Evolutionary conservation across 2,888 invertebrate species (phyloP), one percentile per base, ranked within the genome.

Genomic region (Hedya salicella): DNA sequence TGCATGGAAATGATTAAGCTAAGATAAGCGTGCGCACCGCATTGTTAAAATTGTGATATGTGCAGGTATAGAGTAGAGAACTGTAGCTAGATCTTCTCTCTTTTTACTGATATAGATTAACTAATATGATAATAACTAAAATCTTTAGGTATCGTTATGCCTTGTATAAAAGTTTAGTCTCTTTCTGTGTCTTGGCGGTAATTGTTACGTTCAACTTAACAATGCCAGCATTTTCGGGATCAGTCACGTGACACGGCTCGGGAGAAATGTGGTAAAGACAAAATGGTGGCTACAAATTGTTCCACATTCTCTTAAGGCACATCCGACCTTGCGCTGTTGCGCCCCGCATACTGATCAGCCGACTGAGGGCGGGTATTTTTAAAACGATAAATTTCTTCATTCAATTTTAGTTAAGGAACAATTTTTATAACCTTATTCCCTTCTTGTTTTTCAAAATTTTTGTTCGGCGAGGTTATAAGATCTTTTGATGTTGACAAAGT

Each of bases 241-340:
- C 50, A 13, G 19, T 59, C 44, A 46, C 50, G 21, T 50, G 50
- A 59, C 50, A 64, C 57, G n/a, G 21, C 16, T 46, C 63, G 32
- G 46, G 46, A 46, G 39, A 65, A 52, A 53, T 65, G 59, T 59
- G 65, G 57, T 63, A 60, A 65, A 65, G 60, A 66, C 53, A 60
- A 60, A 66, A 60, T 66, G 65, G 60, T 39, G 48, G 61, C 48
- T 61, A 66, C 66, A 66, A 61, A 61, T 66, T 54, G 66, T 48
- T 66, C 54, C 54, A 66, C 61, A 66, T 66, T 66, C 61, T 66
- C 66, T 54, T 49, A 61, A 61, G 66, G 42, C 53, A 40, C 53
- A 46, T 42, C 49, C 60, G 61, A 66, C 66, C 66, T 66, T 66
- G 66, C 40, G 46, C 54, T 21, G 46, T 16, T 19, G 61, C 53